Evolutionary conservation across 2,888 invertebrate genomes (phyloP), one percentile per base, ranked within the genome.

Genomic region (Aradus depressus): DNA sequence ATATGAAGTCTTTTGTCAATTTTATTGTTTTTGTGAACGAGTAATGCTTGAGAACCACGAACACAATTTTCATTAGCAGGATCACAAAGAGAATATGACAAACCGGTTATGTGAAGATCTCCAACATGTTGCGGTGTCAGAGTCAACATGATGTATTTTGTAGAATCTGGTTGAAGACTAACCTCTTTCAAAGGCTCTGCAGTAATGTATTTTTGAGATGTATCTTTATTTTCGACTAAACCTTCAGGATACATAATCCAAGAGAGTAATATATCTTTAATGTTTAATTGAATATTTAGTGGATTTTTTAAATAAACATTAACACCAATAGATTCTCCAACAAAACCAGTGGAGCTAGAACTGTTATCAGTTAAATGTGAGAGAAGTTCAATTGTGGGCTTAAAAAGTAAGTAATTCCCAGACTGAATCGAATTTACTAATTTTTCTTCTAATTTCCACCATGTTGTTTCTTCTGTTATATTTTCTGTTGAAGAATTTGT

Each of bases 251-350:
- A 61, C 61, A 84, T 84, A 48, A 72, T 74, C 87, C 88, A 89
- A 25, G 86, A 67, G 38, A 89, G 68, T 62, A 77, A 76, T 8
- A 88, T 70, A 60, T 86, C 78, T 56, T 76, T 76, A 51, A 89
- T 66, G 35, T 79, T 72, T 56, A 89, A 66, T 1, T 79, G 70
- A 57, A 89, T 79, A 64, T 83, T 79, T 44, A 89, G 67, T 0
- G 84, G 83, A 68, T 90, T 90, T 58, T 75, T 73, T 56, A 93
- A 71, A 47, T 79, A 76, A 22, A 92, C 72, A 34, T 81, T 80
- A 48, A 92, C 73, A 66, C 82, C 81, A 48, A 92, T 80, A 1
- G 85, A 84, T 66, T 93, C 92, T 65, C 82, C 81, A 60, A 85
- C 75, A 42, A 87, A 79, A 8, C 81, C 81, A 19, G 81, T 69